Evolutionary conservation across 2,888 invertebrate genomes (phyloP), one percentile per base, ranked within the genome.

Genomic region (Branchipolynoe longqiensis): DNA sequence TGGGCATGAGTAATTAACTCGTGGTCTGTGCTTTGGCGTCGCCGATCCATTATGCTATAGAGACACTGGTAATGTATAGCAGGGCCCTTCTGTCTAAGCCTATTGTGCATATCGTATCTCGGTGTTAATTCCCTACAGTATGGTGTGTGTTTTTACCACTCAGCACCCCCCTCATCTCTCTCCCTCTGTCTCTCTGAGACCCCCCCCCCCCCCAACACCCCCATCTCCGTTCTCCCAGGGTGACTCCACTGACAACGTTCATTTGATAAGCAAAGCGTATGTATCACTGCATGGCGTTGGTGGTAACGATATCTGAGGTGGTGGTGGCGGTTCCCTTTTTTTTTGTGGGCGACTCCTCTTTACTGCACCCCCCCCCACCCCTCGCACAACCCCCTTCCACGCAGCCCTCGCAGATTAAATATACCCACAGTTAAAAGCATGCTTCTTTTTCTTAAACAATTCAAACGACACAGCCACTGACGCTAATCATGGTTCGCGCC

Each of bases 381-480:
- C 25, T 8, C 14, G 78, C 54, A n/a, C n/a, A n/a, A n/a, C n/a
- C n/a, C n/a, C n/a, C n/a, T n/a, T n/a, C n/a, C n/a, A n/a, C n/a
- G n/a, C n/a, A n/a, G n/a, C n/a, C n/a, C n/a, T n/a, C n/a, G 31
- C 78, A 78, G 78, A 78, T 78, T 78, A 78, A 78, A 78, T 78
- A 54, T 78, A 78, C 54, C 48, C 78, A 41, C 78, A 48, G 78
- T 78, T 69, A 69, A 69, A 38, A n/a, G n/a, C n/a, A n/a, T n/a
- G n/a, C n/a, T n/a, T n/a, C n/a, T n/a, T n/a, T 69, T 33, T 69
- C 38, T 69, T 69, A 36, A 69, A 69, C 69, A 69, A 69, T 69
- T 69, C 69, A 69, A 69, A 69, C 25, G 69, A 69, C 38, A 38
- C 69, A 33, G 25, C n/a, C 18, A 38, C 33, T 33, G 36, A 69